Base-by-base conservation (phyloP, 2,888 invertebrate species). In the Drosophila nr. fundita region DNA sequence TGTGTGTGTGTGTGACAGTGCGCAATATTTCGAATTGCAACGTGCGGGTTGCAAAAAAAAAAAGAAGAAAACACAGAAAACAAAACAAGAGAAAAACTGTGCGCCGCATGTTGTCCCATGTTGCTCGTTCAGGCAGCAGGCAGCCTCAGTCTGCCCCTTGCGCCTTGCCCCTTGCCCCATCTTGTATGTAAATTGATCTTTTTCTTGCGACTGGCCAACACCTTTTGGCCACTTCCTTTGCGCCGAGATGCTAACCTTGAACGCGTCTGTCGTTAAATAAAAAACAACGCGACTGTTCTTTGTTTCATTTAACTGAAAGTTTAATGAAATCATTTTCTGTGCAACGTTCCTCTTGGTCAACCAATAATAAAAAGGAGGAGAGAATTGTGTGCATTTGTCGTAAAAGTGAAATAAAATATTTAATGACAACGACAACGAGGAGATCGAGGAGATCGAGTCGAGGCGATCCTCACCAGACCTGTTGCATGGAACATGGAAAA, bases 151-250 rank as follows among this genome's bases (percentile, higher is more conserved):
- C 30, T 36, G 15, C 24, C 27, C 8, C 21, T 54, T 40, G 27
- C n/a, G 29, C 13, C 38, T 18, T 42, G 34, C 38, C n/a, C 36
- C 29, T 29, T 52, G 34, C 24, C 10, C 36, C 30, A 45, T 52
- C 45, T 66, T 65, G 74, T 81, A 87, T 90, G 87, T 87, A 87
- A 87, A 87, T 89, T 89, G 87, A 90, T 87, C 86, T 89, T 87
- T 73, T 85, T 52, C 67, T 67, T 87, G 63, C 34, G 55, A 49
- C 30, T 42, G 61, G 55, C 58, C 83, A 83, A 85, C 82, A 85
- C 87, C 85, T 86, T 86, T 90, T 76, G 59, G 60, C 75, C 49
- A 82, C 86, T 81, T 81, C 81, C 85, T 82, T 79, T 73, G 52
- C 32, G 34, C 18, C 36, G 27, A 38, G n/a, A 18, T 24, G 29